phyloP scores from a whole-genome alignment of 2,113 vertebrate species.

The Gallinago media region DNA sequence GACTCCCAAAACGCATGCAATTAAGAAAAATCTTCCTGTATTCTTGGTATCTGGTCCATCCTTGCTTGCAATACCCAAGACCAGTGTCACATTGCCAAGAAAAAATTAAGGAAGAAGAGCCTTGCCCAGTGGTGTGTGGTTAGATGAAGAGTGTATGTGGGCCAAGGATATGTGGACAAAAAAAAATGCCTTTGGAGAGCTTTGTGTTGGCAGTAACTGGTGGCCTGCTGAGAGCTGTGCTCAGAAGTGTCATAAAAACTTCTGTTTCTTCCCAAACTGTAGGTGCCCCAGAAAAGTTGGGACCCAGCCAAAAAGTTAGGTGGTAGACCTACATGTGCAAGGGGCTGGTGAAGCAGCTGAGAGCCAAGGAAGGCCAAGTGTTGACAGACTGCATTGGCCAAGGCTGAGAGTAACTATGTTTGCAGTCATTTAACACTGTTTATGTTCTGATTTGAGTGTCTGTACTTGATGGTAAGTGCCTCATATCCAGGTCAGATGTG shows the following conservation, averaged over 20 bases:
- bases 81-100: not conserved
- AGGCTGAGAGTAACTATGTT: not conserved
- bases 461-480: not conserved
- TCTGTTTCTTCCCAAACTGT: not conserved
- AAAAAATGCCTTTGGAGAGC: not conserved
- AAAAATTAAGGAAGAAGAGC: not conserved
- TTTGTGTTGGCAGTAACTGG: not conserved
- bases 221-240: not conserved
- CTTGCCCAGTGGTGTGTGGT: not conserved
- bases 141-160: not conserved
- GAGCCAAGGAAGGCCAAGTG: not conserved
- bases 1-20: not conserved
- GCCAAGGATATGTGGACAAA: not conserved
- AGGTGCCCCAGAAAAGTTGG: not conserved
- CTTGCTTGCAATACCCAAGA: not conserved
- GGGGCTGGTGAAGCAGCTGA: not conserved
- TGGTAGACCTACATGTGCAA: fast-evolving
- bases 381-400: not conserved
- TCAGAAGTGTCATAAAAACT: not conserved
- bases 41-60: not conserved
- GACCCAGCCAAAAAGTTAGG: not conserved
- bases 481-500: not conserved
- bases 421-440: not conserved
- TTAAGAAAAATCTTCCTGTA: not conserved
- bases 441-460: not conserved